A percentile compares a stretch with the other conserved stretches of the same genome.
Conservation (phyloP, 2,888 invertebrate genomes). For the Tridacna gigas region DNA sequence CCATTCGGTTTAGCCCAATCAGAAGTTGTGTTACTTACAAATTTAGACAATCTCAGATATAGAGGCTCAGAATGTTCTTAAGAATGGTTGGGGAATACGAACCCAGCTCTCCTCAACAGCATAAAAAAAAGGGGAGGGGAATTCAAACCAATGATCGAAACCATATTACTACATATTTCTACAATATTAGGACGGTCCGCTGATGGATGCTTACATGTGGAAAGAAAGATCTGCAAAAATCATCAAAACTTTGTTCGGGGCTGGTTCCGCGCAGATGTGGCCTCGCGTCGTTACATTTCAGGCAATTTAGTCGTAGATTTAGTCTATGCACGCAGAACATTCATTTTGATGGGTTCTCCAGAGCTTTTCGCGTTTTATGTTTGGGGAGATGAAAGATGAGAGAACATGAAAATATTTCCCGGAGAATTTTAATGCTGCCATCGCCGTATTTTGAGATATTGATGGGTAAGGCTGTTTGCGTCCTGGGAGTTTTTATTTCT, state of each 20-base stretch:
- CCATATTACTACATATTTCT: slow-evolving; percentile 36
- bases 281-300: slow-evolving; percentile 44
- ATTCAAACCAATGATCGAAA: slow-evolving; percentile 25
- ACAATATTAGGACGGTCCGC: slow-evolving; percentile 42
- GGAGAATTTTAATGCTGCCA: slow-evolving; percentile 35
- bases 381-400: slow-evolving; percentile 51
- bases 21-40: too few relatives aligned
- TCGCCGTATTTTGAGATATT: slow-evolving; percentile 1
- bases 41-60: too few relatives aligned
- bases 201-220: slow-evolving; percentile 54
- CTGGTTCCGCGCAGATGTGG: slow-evolving; percentile 55
- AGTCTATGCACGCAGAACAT: slow-evolving; percentile 12
- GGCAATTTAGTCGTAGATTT: slow-evolving; percentile 37
- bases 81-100: too few relatives aligned
- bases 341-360: slow-evolving; percentile 43
- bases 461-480: neutral
- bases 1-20: too few relatives aligned
- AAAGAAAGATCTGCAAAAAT: slow-evolving; percentile 28
- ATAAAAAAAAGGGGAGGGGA: neutral
- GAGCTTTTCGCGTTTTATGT: slow-evolving; percentile 48
- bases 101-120: too few relatives aligned
- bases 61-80: too few relatives aligned
- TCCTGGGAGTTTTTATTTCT: too few relatives aligned
- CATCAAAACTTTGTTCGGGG: slow-evolving; percentile 32
- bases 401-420: slow-evolving; percentile 38